phyloP scores from a whole-genome alignment of 2,113 vertebrate species.

The Pteruthius melanotis region DNA sequence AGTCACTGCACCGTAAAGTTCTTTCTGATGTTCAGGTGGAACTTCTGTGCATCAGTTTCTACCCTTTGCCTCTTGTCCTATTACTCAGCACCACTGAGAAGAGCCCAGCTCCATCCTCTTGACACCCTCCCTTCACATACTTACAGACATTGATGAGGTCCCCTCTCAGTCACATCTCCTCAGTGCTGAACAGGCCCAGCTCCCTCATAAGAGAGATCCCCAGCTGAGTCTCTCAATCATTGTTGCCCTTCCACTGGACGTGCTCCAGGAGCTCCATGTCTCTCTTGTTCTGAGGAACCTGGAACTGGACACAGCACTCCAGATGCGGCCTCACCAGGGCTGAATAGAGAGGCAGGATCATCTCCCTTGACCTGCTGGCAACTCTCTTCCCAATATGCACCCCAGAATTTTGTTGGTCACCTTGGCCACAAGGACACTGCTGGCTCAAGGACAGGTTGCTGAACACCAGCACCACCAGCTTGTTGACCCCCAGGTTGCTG shows the following conservation, averaged over 20 bases:
- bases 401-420: background rate
- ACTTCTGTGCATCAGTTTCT: background rate
- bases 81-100: background rate
- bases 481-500: background rate
- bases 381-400: background rate
- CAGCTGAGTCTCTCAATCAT: background rate
- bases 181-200: background rate
- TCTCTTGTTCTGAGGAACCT: background rate
- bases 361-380: background rate
- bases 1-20: background rate
- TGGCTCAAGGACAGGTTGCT: background rate
- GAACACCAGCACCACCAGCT: background rate
- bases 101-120: background rate
- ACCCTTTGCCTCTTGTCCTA: background rate
- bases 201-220: background rate
- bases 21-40: background rate
- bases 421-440: background rate
- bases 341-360: background rate
- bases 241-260: background rate
- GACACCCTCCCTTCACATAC: background rate
- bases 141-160: background rate
- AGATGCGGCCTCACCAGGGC: background rate
- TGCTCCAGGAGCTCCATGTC: background rate
- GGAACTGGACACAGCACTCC: background rate
- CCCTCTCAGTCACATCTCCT: background rate